These are phyloP conservation scores for Huso huso DNA, from an alignment of 2,797 vertebrate genomes.

Conservation along the genomic window DNA sequence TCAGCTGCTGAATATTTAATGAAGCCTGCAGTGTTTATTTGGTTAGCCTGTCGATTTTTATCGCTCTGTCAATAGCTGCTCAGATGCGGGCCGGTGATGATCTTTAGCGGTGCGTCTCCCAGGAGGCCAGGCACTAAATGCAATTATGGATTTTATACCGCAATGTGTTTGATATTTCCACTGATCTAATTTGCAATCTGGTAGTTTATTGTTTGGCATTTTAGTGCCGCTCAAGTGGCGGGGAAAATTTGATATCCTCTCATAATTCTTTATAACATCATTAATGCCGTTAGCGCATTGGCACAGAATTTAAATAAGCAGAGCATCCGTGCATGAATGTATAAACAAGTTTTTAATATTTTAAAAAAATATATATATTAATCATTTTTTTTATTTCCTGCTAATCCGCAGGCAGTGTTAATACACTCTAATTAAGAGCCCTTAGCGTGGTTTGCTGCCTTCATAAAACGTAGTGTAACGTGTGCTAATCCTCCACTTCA, in stretches of 20 bases:
- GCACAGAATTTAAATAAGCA: constrained; percentile 69
- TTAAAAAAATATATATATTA: constrained; percentile 43
- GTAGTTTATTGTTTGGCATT: constrained; percentile 99
- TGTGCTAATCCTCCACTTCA: too few relatives aligned
- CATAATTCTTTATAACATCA: constrained; percentile 99
- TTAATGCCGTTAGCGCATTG: constrained; percentile 92
- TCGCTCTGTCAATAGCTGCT: constrained; percentile 98
- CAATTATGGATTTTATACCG: constrained; percentile 99
- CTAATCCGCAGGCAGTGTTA: constrained; percentile 24
- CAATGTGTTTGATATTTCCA: constrained; percentile 99
- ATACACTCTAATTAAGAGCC: constrained; percentile 63
- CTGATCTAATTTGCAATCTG: constrained; percentile 99
- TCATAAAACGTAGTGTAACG: constrained; percentile 42
- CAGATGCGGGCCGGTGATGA: constrained; percentile 87
- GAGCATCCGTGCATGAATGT: constrained; percentile 57
- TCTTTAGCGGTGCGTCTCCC: constrained; percentile 91
- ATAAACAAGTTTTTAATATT: constrained; percentile 47
- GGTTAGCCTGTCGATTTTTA: constrained; percentile 99
- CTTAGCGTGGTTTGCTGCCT: constrained; percentile 52
- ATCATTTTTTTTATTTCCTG: constrained; percentile 48
- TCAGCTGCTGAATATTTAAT: constrained; percentile 99
- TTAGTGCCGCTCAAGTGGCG: constrained; percentile 98
- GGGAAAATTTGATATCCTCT: constrained; percentile 99
- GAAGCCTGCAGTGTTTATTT: constrained; percentile 93
- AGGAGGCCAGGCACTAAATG: constrained; percentile 89